A percentile compares a stretch with the other conserved stretches of the same genome.
Evolutionary conservation across 2,888 invertebrate genomes (phyloP).

Genomic region (Drosophila limbata): DNA sequence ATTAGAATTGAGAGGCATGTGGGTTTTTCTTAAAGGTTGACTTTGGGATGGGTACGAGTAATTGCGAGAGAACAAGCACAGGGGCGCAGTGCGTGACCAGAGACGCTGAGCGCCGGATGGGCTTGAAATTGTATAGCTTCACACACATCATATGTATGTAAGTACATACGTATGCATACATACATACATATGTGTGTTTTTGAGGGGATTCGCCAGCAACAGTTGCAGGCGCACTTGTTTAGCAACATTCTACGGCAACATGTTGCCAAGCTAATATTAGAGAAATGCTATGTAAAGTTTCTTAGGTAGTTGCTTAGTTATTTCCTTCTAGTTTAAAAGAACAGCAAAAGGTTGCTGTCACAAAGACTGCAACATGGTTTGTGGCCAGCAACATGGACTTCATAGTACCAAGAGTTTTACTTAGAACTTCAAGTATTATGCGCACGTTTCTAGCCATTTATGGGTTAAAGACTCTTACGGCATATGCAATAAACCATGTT

Average conservation of each 20-base stretch:
- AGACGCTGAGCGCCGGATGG: slow-evolving; percentile 66
- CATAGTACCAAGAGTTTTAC: slow-evolving; percentile 18
- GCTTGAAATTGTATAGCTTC: slow-evolving; percentile 49
- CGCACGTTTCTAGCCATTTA: slow-evolving; percentile 63
- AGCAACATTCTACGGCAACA: slow-evolving; percentile 13
- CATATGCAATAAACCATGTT: slow-evolving; percentile 24
- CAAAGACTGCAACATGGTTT: not conserved
- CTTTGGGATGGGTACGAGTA: slow-evolving; percentile 44
- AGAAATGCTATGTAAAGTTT: too few species aligned
- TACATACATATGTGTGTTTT: slow-evolving; percentile 1
- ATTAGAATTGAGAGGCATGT: slow-evolving; percentile 69
- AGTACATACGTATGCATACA: not conserved
- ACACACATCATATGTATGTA: too few species aligned
- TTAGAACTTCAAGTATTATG: slow-evolving; percentile 48
- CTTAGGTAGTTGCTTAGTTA: not conserved
- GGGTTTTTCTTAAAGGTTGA: slow-evolving; percentile 61
- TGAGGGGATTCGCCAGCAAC: slow-evolving; percentile 6
- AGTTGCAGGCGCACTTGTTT: not conserved
- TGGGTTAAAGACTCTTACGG: slow-evolving; percentile 48
- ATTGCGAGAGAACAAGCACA: slow-evolving; percentile 18
- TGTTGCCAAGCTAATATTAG: not conserved
- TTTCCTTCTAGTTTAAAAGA: not conserved
- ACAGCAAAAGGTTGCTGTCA: slow-evolving; percentile 5
- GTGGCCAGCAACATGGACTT: slow-evolving; percentile 16
- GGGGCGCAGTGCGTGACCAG: slow-evolving; percentile 43